Base-by-base conservation (phyloP, 2,797 vertebrate species). In the Syngnathus rostellatus region DNA sequence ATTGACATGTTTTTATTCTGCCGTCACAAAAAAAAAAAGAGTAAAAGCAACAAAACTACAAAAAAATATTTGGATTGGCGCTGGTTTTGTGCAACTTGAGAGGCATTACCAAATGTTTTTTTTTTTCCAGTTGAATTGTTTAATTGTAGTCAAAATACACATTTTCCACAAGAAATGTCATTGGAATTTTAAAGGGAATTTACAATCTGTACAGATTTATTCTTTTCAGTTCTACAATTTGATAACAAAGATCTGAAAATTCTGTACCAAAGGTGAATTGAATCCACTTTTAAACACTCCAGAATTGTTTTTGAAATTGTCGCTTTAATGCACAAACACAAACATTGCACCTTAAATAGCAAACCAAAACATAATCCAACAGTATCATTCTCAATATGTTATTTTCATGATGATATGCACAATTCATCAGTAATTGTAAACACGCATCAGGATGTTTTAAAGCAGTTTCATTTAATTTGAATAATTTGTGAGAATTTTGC, bases 401-500 rank as follows among this genome's bases (percentile, higher is more conserved):
- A 2, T 62, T 25, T 14, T 62, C 60, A 43, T 23, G 19, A 62
- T 43, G 10, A 62, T 8, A n/a, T n/a, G 9, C 8, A 37, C 58
- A 41, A 40, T 23, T n/a, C 6, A 23, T 23, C 8, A 21, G 2
- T 54, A 14, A 55, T 55, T 31, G 11, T 16, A 9, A 55, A 55
- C 8, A 25, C n/a, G 7, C 9, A 23, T 53, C 3, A 23, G 3
- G n/a, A 55, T 23, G n/a, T 25, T 12, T 21, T n/a, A 23, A 21
- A 16, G 6, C 16, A 3, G 51, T 12, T 54, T 9, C 8, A 54
- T 23, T 54, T 4, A 25, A 31, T 57, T 57, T 31, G 54, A 7
- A 31, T 14, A 16, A 43, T 23, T 39, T 8, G 38, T 60, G 16
- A 16, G 12, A 40, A 64, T 63, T 59, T 74, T 62, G 81, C 71